phyloP scores from a whole-genome alignment of 2,888 invertebrate species.

The Parnassius glacialis region DNA sequence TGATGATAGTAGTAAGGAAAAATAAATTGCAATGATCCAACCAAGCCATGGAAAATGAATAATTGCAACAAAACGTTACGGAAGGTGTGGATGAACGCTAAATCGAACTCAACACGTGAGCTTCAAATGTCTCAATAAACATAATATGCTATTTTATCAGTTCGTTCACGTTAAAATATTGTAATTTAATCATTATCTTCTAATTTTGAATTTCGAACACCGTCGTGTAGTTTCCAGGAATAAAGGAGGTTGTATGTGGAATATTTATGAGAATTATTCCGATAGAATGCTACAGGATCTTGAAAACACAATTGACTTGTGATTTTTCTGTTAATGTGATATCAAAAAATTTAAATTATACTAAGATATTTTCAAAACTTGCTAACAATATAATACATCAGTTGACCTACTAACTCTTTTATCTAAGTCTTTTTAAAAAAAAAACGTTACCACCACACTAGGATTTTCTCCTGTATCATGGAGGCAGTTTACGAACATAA shows the following conservation, averaged over 20 bases:
- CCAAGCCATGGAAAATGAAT: constrained; percentile 70
- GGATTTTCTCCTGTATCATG: no score
- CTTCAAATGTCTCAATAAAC: constrained; percentile 31
- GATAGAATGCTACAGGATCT: constrained; percentile 15
- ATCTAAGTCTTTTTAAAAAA: no score
- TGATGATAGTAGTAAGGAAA: constrained; percentile 15
- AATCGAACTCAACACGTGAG: constrained; percentile 44
- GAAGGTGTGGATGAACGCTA: constrained; percentile 43
- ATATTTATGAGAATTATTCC: constrained; percentile 22
- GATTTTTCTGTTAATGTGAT: background rate
- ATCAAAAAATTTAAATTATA: background rate
- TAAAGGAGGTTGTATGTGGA: constrained; percentile 25
- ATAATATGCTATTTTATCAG: constrained; percentile 16
- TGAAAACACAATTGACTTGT: constrained; percentile 12
- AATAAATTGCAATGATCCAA: constrained; percentile 52
- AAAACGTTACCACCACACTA: no score
- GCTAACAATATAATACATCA: background rate
- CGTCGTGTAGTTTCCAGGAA: constrained; percentile 24
- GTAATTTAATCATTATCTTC: constrained; percentile 18
- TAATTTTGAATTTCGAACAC: constrained; percentile 24
- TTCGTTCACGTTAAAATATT: constrained; percentile 19
- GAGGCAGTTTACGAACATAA: no score
- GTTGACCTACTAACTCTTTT: no score
- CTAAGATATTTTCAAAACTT: background rate
- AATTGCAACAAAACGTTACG: constrained; percentile 66